phyloP scores from a whole-genome alignment of 2,113 vertebrate species.

The Nansenia antarctica region DNA sequence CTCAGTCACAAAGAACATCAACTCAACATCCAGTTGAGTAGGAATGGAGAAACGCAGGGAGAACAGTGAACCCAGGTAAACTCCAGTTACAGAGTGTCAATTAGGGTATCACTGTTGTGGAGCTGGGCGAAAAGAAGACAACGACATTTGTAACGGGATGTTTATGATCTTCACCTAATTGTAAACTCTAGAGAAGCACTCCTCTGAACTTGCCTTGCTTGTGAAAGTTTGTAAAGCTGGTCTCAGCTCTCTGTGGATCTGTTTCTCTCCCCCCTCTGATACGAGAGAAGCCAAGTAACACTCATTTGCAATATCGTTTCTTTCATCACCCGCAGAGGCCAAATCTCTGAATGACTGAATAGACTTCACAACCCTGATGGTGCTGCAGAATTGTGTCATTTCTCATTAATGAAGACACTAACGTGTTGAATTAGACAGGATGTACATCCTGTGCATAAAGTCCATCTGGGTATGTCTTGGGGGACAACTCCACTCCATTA shows the following conservation, averaged over 20 bases:
- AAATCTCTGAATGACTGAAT: constrained; percentile 38
- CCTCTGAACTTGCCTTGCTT: background rate
- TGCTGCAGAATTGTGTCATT: constrained; percentile 35
- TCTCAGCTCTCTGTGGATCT: constrained; percentile 4
- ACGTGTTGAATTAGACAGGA: constrained; percentile 59
- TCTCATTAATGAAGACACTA: constrained; percentile 54
- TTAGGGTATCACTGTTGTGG: no score
- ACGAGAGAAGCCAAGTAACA: constrained; percentile 31
- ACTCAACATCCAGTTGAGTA: background rate
- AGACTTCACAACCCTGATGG: constrained; percentile 49
- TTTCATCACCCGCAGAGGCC: constrained; percentile 18
- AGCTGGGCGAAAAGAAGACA: no score
- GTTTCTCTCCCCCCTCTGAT: constrained; percentile 29
- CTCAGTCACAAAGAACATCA: background rate
- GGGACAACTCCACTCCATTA: constrained; percentile 8
- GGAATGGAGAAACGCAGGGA: background rate
- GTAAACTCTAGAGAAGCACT: background rate
- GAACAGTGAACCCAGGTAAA: no score
- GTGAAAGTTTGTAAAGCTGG: background rate
- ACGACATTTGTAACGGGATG: no score
- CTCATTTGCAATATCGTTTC: constrained; percentile 22
- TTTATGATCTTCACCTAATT: no score
- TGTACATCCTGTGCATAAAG: constrained; percentile 40
- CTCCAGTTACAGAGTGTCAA: no score
- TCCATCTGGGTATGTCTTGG: constrained; percentile 54